A percentile compares a stretch with the other conserved stretches of the same genome.
Evolutionary conservation across 2,888 invertebrate species (phyloP).

Genomic region (Oxytorus armatus): DNA sequence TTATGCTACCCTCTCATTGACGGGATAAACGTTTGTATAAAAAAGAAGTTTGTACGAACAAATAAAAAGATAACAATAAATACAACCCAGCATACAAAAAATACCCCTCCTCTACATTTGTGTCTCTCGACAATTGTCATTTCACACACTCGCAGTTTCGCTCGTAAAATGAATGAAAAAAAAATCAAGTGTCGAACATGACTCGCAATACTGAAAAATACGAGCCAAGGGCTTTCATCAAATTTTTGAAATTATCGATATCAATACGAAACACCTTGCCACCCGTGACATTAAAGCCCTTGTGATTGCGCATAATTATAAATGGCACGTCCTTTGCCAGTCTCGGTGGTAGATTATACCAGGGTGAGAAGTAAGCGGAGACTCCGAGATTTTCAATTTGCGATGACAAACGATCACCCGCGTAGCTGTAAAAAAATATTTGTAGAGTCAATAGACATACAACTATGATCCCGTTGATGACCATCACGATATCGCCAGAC

Average conservation of each 20-base stretch:
- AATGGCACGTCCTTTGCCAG: constrained; percentile 60
- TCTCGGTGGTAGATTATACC: constrained; percentile 61
- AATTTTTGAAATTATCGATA: constrained; percentile 64
- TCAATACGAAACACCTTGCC: constrained; percentile 65
- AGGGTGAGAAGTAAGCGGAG: constrained; percentile 62
- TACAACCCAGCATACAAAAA: too few relatives aligned
- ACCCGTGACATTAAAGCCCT: constrained; percentile 62
- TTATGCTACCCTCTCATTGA: too few relatives aligned
- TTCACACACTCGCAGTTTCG: too few relatives aligned
- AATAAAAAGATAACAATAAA: too few relatives aligned
- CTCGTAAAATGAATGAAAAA: too few relatives aligned
- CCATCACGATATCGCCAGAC: constrained; percentile 38
- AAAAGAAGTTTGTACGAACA: too few relatives aligned
- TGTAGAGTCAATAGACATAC: constrained; percentile 58
- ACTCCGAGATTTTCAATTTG: constrained; percentile 48
- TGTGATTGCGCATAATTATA: constrained; percentile 60
- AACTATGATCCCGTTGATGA: constrained; percentile 61
- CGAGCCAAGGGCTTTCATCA: constrained; percentile 59
- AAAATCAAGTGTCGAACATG: too few relatives aligned
- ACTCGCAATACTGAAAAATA: constrained; percentile 64
- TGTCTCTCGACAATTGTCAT: too few relatives aligned
- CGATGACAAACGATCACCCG: constrained; percentile 66
- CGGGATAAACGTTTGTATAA: too few relatives aligned
- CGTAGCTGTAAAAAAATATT: constrained; percentile 67
- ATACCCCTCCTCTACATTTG: too few relatives aligned